Evolutionary conservation across 2,797 vertebrate species (phyloP).

Genomic region (Trachops cirrhosus): DNA sequence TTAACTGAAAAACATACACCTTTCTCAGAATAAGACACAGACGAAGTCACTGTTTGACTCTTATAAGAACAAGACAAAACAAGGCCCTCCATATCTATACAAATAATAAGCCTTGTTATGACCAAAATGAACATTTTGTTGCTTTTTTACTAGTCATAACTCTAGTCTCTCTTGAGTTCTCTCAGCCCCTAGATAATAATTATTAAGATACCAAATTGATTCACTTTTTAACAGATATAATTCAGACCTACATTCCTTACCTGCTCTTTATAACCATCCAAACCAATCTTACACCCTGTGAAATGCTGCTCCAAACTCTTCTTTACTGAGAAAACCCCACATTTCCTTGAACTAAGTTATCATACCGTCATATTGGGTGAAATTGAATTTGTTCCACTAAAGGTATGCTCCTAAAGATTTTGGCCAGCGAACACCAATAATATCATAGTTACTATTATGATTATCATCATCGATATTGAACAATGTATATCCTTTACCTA

Average conservation of each 20-base stretch:
- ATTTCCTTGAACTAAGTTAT: not conserved
- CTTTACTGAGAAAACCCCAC: not conserved
- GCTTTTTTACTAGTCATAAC: not conserved
- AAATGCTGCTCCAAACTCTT: not conserved
- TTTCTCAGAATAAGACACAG: not conserved
- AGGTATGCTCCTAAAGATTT: not conserved
- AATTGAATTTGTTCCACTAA: not conserved
- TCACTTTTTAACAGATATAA: not conserved
- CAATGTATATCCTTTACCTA: not conserved
- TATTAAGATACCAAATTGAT: not conserved
- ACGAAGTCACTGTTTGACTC: too few relatives aligned
- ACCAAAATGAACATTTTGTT: not conserved
- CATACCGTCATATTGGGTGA: not conserved
- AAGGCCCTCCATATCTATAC: not conserved
- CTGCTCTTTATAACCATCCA: not conserved
- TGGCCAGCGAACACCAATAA: not conserved
- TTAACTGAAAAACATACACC: not conserved
- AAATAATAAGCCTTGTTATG: not conserved
- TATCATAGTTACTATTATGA: not conserved
- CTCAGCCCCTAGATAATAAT: not conserved
- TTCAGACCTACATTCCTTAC: not conserved
- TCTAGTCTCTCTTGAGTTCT: not conserved
- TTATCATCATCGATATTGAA: not conserved
- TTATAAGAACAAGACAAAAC: not conserved
- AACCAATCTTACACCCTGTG: not conserved